Conservation (phyloP, 2,888 invertebrate species). For the Heliconius sara region DNA sequence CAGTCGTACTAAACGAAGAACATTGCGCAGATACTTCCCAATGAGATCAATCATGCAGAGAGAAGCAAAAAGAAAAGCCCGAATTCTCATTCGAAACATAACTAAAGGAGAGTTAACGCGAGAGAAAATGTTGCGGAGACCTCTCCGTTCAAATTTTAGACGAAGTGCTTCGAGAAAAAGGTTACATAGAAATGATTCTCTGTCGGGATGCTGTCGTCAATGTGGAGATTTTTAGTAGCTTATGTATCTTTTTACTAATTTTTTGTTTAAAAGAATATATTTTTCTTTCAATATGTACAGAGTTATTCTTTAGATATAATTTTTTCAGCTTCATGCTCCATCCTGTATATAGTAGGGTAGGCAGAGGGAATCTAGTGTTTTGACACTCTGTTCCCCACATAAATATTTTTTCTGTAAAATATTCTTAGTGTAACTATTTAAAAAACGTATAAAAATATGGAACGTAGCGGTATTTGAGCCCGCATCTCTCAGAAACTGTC, state of each 20-base stretch:
- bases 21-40: slow-evolving; percentile 23
- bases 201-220: slow-evolving; percentile 25
- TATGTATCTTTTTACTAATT: not conserved
- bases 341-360: not conserved
- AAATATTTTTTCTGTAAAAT: not conserved
- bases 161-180: slow-evolving; percentile 1
- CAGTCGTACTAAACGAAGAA: slow-evolving; percentile 29
- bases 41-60: slow-evolving; percentile 53
- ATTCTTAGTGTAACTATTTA: too few species aligned
- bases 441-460: too few species aligned
- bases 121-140: not conserved
- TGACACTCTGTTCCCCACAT: not conserved
- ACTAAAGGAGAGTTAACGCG: slow-evolving; percentile 42
- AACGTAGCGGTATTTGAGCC: too few species aligned
- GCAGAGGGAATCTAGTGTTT: not conserved
- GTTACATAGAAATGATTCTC: not conserved
- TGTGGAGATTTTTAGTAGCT: slow-evolving; percentile 39
- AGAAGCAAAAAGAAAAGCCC: slow-evolving; percentile 55
- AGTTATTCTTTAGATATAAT: not conserved
- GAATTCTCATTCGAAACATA: slow-evolving; percentile 51
- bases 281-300: not conserved
- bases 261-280: not conserved
- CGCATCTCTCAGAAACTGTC: too few species aligned
- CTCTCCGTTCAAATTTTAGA: slow-evolving; percentile 18
- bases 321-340: too few species aligned